Evolutionary conservation across 2,113 vertebrate species (phyloP).

Genomic region (Prunella fulvescens): DNA sequence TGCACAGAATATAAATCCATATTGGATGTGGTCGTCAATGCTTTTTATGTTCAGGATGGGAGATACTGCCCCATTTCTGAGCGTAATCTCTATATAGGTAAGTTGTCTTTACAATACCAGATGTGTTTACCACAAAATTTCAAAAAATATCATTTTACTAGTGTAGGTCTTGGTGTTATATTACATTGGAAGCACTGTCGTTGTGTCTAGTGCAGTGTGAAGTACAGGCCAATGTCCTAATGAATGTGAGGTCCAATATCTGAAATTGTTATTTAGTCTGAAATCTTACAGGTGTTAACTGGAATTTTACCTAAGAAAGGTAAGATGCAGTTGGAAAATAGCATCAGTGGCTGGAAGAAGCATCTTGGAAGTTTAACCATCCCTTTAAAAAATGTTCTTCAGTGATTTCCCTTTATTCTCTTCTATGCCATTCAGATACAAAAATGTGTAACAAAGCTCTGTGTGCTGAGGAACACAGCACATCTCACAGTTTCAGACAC

Average conservation of each 20-base stretch:
- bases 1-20: conserved; percentile 81
- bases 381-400: neutral
- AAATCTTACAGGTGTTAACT: neutral
- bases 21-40: conserved; percentile 78
- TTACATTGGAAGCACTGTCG: neutral
- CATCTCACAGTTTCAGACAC: neutral
- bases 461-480: neutral
- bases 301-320: neutral
- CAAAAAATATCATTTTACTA: neutral
- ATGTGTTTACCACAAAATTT: neutral
- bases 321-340: neutral
- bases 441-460: neutral
- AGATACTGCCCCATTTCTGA: conserved; percentile 69
- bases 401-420: neutral
- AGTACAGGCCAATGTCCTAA: neutral
- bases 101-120: conserved; percentile 24
- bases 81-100: conserved; percentile 79
- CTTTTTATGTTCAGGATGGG: conserved; percentile 79
- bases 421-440: neutral
- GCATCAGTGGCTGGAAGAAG: neutral
- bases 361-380: neutral
- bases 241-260: neutral
- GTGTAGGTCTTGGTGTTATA: neutral
- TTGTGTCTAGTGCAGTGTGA: neutral
- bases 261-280: neutral